These are phyloP conservation scores for Sussaba pulchella DNA, from an alignment of 2,888 invertebrate species.

Conservation along the genomic window DNA sequence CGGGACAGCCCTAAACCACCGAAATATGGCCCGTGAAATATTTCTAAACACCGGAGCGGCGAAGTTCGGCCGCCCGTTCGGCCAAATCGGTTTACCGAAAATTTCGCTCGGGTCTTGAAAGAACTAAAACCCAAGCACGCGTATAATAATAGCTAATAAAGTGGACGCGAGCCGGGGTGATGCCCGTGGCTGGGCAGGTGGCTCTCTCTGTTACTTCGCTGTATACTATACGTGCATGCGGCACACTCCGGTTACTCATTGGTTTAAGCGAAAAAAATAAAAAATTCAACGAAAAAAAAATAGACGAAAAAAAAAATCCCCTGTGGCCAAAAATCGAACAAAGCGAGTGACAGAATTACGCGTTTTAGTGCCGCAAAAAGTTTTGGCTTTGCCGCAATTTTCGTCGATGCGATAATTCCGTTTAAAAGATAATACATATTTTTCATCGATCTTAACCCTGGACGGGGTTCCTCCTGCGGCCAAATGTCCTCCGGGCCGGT, in stretches of 20 bases:
- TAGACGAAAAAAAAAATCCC: conserved; percentile 60
- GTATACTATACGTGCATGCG: too few relatives aligned
- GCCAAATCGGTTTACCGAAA: conserved; percentile 60
- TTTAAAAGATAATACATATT: conserved; percentile 1
- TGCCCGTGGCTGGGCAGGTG: conserved; percentile 80
- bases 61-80: conserved; percentile 39
- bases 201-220: conserved; percentile 63
- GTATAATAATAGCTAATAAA: conserved; percentile 84
- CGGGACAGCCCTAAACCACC: conserved; percentile 68
- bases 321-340: conserved; percentile 56
- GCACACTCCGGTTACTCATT: conserved; percentile 77
- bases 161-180: conserved; percentile 75
- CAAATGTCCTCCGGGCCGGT: too few relatives aligned
- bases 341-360: conserved; percentile 50
- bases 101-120: conserved; percentile 47
- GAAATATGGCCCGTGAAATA: conserved; percentile 78
- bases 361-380: conserved; percentile 36
- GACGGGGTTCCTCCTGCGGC: too few relatives aligned
- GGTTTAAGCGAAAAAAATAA: not conserved
- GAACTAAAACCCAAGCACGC: conserved; percentile 74
- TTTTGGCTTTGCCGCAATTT: not conserved
- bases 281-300: too few relatives aligned
- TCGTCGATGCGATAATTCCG: not conserved
- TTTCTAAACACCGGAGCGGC: conserved; percentile 80
- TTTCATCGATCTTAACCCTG: not conserved